Evolutionary conservation across 2,797 vertebrate species (phyloP).

Genomic region (Thalassophryne amazonica): DNA sequence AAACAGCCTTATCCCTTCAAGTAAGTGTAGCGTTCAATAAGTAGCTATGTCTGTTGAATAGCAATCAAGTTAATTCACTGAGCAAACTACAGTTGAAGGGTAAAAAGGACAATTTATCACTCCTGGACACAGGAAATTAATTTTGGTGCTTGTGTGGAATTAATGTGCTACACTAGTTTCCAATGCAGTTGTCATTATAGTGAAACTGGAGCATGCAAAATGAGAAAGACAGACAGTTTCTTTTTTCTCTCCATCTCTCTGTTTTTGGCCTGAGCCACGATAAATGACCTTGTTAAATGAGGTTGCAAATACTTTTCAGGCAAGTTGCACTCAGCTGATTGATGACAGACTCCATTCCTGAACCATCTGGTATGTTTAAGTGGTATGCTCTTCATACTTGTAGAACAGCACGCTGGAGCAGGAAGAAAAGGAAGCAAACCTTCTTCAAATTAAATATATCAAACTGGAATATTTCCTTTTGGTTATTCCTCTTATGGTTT

Average conservation of each 20-base stretch:
- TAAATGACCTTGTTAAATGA: too few relatives aligned
- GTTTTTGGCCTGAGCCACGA: too few relatives aligned
- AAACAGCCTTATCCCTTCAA: slow-evolving; percentile 66
- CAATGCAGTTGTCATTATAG: slow-evolving; percentile 36
- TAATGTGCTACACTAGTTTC: slow-evolving; percentile 57
- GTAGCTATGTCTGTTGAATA: slow-evolving; percentile 56
- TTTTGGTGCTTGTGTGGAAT: slow-evolving; percentile 46
- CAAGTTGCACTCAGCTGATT: too few relatives aligned
- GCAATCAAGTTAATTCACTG: slow-evolving; percentile 60
- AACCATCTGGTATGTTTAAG: too few relatives aligned
- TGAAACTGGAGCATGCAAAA: slow-evolving; percentile 52
- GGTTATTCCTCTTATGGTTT: slow-evolving; percentile 43
- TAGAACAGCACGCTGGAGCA: slow-evolving; percentile 37
- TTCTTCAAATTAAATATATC: slow-evolving; percentile 50
- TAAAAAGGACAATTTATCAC: slow-evolving; percentile 68
- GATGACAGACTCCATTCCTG: too few relatives aligned
- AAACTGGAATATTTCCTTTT: slow-evolving; percentile 74
- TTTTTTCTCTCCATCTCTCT: too few relatives aligned
- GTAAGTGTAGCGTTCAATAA: slow-evolving; percentile 66
- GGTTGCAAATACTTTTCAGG: too few relatives aligned
- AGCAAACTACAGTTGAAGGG: slow-evolving; percentile 66
- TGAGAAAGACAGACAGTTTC: slow-evolving; percentile 24
- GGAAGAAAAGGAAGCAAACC: slow-evolving; percentile 19
- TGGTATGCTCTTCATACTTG: slow-evolving; percentile 31
- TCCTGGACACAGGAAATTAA: slow-evolving; percentile 57